Percentiles rank a stretch among this genome's conserved stretches.
phyloP scores from a whole-genome alignment of 2,797 vertebrate species.

The Cuculus canorus region DNA sequence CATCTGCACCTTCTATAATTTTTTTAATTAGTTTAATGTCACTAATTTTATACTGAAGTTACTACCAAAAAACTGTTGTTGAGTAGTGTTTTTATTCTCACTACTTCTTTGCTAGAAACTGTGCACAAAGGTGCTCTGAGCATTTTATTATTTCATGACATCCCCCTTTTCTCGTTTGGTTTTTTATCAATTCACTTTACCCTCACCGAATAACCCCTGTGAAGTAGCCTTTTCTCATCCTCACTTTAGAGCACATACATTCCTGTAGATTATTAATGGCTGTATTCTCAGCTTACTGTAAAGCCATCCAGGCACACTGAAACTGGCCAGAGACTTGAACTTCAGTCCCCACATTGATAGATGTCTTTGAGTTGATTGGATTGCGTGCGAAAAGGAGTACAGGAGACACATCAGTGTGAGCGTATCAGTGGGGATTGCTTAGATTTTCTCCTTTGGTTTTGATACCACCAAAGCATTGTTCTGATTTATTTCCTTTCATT shows the following conservation, averaged over 20 bases:
- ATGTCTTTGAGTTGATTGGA: background rate
- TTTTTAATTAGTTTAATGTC: background rate
- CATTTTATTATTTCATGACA: background rate
- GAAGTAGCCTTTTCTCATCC: background rate
- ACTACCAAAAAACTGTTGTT: background rate
- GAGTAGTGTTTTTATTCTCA: background rate
- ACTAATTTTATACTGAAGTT: background rate
- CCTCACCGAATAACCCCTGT: background rate
- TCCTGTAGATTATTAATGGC: background rate
- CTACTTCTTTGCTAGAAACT: background rate
- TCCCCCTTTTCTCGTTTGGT: background rate
- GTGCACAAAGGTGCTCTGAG: background rate
- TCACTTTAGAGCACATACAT: background rate
- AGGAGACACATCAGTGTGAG: background rate
- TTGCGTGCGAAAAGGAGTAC: background rate
- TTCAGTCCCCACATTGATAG: background rate
- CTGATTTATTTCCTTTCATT: background rate
- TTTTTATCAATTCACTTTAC: background rate
- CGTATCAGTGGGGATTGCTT: background rate
- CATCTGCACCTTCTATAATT: background rate
- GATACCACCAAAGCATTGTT: background rate
- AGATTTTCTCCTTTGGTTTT: conserved; percentile 6
- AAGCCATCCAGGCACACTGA: background rate
- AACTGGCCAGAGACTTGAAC: background rate
- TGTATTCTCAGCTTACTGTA: background rate